Base-by-base conservation (phyloP, 2,888 invertebrate species). In the Hetaerina titia region DNA sequence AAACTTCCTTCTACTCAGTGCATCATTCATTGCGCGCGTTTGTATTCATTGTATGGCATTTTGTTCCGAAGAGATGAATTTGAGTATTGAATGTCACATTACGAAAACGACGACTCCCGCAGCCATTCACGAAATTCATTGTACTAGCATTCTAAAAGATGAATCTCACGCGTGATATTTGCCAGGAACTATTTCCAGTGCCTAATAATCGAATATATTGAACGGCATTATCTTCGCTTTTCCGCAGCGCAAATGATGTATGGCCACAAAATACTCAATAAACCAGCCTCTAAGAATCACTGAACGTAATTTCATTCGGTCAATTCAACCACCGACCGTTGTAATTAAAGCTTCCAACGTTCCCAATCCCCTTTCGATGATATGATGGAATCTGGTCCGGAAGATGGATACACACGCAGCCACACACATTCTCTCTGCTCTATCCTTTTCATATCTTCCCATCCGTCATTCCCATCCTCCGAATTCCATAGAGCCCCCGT, bases 401-500 rank as follows among this genome's bases (percentile, higher is more conserved):
- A 92, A 31, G 25, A 22, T 25, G 13, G 9, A 81, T 25, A 31
- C 81, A 31, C 31, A 31, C 81, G 31, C 69, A 81, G 5, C 6
- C 25, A 31, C 31, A 31, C 31, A 63, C 17, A n/a, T n/a, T n/a
- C n/a, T n/a, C 69, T 90, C 90, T 69, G 31, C 64, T 63, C 19
- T 56, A 13, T 88, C 88, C 88, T 45, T 88, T 58, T 56, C 89
- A n/a, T n/a, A 89, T 89, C 56, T 89, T 45, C n/a, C 89, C n/a
- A 22, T 64, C 74, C 90, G 25, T 60, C 74, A 22, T 90, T 17
- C 64, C 22, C 19, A 31, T 31, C 69, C 17, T 74, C 92, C 92
- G 69, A 74, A 92, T 92, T 92, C 92, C 92, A 92, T 90, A 90
- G 31, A 69, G 92, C 56, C 45, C 56, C 92, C 92, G 69, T n/a